Conservation (phyloP, 2,113 vertebrate genomes). For the Baryphthengus martii region DNA sequence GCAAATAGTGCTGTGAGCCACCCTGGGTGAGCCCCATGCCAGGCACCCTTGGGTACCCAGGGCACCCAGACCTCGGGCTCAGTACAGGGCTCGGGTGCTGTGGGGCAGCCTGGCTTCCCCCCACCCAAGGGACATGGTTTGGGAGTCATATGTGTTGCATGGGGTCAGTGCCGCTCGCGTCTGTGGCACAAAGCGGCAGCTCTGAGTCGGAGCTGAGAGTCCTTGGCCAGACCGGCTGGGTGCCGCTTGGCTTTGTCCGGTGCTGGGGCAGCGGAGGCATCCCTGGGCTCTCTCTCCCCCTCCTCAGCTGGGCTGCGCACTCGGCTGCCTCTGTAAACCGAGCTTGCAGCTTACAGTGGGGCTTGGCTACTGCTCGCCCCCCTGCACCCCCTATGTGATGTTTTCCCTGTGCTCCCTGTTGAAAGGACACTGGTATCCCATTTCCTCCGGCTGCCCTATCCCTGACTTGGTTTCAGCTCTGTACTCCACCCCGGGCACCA, state of each 20-base stretch:
- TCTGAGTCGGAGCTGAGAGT: background rate
- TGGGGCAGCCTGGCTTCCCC: background rate
- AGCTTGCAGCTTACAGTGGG: background rate
- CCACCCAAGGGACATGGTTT: rapidly evolving
- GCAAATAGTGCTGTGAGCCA: background rate
- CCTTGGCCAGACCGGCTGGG: background rate
- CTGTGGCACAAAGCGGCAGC: background rate
- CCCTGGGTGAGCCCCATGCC: background rate
- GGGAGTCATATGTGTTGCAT: rapidly evolving
- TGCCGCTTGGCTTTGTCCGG: background rate
- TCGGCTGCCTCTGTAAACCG: background rate
- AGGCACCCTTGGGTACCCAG: background rate
- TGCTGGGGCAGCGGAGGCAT: background rate
- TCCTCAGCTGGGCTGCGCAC: background rate
- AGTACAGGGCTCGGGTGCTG: rapidly evolving
- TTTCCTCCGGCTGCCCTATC: background rate
- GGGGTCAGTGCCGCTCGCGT: rapidly evolving
- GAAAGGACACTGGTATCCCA: background rate
- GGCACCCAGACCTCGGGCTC: background rate
- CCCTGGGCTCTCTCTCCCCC: background rate
- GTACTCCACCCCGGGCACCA: rapidly evolving
- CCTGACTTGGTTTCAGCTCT: background rate
- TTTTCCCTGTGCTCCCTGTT: background rate
- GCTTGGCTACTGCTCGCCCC: background rate
- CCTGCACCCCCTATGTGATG: rapidly evolving